phyloP scores from a whole-genome alignment of 2,888 invertebrate genomes.

The Spilosoma lubricipeda region DNA sequence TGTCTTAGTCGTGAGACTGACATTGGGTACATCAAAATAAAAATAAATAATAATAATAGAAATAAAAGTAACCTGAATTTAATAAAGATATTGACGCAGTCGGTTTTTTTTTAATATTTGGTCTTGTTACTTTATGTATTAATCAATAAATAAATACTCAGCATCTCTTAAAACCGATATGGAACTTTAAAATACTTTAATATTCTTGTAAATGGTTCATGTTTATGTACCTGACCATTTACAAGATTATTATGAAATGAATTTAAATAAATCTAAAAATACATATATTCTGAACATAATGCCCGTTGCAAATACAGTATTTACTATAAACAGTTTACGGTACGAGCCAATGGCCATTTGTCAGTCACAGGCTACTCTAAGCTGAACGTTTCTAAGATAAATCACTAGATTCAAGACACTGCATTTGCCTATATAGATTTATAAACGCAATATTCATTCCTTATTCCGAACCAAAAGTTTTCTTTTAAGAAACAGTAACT shows the following conservation, averaged over 20 bases:
- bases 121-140: too few species aligned
- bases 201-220: too few species aligned
- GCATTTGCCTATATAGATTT: background rate
- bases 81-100: too few species aligned
- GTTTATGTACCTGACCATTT: too few species aligned
- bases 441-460: background rate
- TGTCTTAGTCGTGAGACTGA: too few species aligned
- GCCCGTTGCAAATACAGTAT: constrained; percentile 5
- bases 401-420: background rate
- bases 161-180: background rate
- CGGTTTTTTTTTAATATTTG: too few species aligned
- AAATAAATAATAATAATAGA: too few species aligned
- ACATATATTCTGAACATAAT: background rate
- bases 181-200: background rate
- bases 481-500: too few species aligned
- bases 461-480: background rate
- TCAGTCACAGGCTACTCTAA: constrained; percentile 11
- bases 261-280: too few species aligned
- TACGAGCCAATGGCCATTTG: constrained; percentile 6
- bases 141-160: background rate
- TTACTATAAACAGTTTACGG: background rate
- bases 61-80: too few species aligned
- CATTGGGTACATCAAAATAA: too few species aligned
- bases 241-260: too few species aligned
- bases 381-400: constrained; percentile 4